Evolutionary conservation across 2,113 vertebrate species (phyloP).

Genomic region (Petrocephalus microphthalmus): DNA sequence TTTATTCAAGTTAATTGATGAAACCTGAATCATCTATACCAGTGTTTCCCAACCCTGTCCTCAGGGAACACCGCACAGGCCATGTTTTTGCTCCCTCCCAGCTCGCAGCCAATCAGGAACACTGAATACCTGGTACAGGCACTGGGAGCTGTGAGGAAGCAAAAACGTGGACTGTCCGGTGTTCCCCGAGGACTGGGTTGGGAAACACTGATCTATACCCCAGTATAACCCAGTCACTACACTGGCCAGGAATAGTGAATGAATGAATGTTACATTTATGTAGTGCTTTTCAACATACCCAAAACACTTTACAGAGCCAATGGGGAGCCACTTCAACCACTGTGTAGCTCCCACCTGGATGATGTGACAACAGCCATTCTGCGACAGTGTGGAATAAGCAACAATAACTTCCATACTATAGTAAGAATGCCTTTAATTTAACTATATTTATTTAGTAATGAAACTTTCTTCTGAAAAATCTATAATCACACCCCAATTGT

Average conservation of each 20-base stretch:
- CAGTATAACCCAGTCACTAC: not conserved
- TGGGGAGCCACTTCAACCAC: no score
- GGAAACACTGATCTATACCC: not conserved
- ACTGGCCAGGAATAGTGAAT: not conserved
- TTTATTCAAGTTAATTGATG: not conserved
- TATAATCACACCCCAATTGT: not conserved
- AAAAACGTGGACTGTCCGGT: no score
- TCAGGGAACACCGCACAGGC: no score
- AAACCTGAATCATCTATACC: no score
- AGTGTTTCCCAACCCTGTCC: no score
- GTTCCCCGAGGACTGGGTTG: no score
- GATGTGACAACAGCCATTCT: not conserved
- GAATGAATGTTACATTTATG: not conserved
- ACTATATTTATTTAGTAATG: not conserved
- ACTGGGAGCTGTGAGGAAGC: no score
- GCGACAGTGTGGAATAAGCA: not conserved
- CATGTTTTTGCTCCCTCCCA: no score
- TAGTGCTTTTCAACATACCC: not conserved
- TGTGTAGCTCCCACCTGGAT: no score
- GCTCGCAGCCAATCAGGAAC: no score
- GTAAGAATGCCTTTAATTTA: not conserved
- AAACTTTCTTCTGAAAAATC: not conserved
- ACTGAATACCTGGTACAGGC: no score
- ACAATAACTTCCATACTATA: not conserved
- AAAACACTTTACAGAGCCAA: not conserved